phyloP scores from a whole-genome alignment of 2,797 vertebrate species.

The Ptychadena robeensis region DNA sequence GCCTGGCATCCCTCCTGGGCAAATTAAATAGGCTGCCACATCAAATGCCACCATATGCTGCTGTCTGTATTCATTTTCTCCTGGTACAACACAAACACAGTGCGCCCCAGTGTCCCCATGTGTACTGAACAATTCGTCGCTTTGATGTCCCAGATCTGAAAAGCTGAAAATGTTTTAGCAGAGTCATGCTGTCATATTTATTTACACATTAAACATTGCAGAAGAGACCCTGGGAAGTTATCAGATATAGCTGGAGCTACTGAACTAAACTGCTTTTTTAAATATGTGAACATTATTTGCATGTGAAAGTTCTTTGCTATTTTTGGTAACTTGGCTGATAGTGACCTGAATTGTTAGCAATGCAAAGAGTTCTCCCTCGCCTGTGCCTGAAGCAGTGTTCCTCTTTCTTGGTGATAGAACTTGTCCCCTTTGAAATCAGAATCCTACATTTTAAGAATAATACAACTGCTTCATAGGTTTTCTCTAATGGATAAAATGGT shows the following conservation, averaged over 20 bases:
- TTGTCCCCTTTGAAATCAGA: too few relatives aligned
- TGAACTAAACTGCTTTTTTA: background rate
- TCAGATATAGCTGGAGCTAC: background rate
- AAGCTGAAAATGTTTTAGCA: background rate
- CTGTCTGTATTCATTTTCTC: background rate
- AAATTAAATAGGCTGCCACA: background rate
- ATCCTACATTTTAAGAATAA: too few relatives aligned
- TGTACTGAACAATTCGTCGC: background rate
- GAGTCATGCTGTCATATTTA: background rate
- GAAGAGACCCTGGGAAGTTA: background rate
- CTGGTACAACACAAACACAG: background rate
- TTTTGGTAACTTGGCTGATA: background rate
- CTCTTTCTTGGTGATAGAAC: too few relatives aligned
- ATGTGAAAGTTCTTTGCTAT: background rate
- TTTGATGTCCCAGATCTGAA: background rate
- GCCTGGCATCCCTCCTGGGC: too few relatives aligned
- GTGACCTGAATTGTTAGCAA: background rate
- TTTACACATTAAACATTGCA: background rate
- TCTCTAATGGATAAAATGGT: too few relatives aligned
- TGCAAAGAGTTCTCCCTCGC: too few relatives aligned
- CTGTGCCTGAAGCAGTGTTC: background rate
- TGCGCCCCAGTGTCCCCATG: background rate
- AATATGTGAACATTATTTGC: background rate
- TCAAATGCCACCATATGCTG: background rate
- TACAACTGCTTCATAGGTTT: too few relatives aligned